Evolutionary conservation across 2,888 invertebrate species (phyloP).

Genomic region (Eumacrocentrus americanus): DNA sequence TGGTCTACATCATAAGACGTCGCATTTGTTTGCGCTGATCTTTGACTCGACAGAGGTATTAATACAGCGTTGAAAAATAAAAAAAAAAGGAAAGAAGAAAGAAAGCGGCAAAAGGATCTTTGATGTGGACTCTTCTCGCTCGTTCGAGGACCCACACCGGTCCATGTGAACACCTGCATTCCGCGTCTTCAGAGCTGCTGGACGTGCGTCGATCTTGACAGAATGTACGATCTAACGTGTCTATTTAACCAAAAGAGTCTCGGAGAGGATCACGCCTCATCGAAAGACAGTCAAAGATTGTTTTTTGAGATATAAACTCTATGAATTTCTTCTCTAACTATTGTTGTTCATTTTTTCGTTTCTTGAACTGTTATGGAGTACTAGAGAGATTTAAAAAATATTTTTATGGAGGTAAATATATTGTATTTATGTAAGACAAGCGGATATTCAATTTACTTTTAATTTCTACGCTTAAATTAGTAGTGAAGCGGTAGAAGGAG

Average conservation of each 20-base stretch:
- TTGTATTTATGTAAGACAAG: too few species aligned
- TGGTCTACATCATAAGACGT: too few species aligned
- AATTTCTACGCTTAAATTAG: too few species aligned
- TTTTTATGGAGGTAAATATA: too few species aligned
- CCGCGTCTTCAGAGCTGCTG: constrained; percentile 4
- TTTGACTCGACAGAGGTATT: not conserved
- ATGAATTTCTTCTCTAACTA: too few species aligned
- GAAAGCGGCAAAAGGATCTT: constrained; percentile 5
- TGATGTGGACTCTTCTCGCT: not conserved
- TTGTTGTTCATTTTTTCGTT: too few species aligned
- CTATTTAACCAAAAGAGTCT: constrained; percentile 10
- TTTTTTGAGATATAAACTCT: not conserved
- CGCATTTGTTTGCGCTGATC: not conserved
- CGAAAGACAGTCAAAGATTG: not conserved
- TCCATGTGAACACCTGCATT: constrained; percentile 26
- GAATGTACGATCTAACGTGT: constrained; percentile 9
- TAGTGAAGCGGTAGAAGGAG: too few species aligned
- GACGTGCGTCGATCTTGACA: not conserved
- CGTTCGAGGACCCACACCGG: not conserved
- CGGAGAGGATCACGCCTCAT: constrained; percentile 11
- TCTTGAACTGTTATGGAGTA: too few species aligned
- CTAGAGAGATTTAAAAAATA: too few species aligned
- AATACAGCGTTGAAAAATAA: not conserved
- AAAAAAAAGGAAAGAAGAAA: not conserved
- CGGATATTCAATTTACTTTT: too few species aligned